Evolutionary conservation across 2,888 invertebrate genomes (phyloP).

Genomic region (Lissonota sp.): DNA sequence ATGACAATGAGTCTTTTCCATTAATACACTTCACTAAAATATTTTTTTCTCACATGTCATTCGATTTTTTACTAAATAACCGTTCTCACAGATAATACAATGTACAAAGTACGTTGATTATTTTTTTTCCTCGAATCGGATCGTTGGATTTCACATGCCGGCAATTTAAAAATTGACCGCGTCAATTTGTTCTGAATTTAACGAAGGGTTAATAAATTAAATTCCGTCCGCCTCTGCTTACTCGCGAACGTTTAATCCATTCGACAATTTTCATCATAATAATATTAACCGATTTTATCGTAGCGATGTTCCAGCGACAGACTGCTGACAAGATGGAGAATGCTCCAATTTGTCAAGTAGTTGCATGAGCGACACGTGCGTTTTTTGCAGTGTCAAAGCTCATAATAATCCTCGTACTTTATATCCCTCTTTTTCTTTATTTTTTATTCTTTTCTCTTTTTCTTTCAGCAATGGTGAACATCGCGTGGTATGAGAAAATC

Average conservation of each 20-base stretch:
- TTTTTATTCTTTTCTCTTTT: constrained; percentile 17
- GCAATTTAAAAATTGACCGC: no score
- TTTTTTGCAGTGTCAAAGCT: constrained; percentile 18
- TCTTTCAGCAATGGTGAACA: constrained; percentile 39
- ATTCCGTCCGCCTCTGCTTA: not conserved
- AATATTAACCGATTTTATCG: constrained; percentile 1
- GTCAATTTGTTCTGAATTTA: no score
- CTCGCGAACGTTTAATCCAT: not conserved
- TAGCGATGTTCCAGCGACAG: not conserved
- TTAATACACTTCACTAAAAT: no score
- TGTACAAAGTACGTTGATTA: no score
- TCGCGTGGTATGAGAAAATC: constrained; percentile 29
- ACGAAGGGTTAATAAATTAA: not conserved
- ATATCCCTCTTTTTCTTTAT: not conserved
- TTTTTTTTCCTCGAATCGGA: no score
- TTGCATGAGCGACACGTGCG: not conserved
- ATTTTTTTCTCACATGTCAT: no score
- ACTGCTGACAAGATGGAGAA: not conserved
- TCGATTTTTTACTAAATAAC: no score
- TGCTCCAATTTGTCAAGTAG: constrained; percentile 18
- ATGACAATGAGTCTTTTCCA: no score
- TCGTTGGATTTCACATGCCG: no score
- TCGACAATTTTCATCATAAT: not conserved
- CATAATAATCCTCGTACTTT: constrained; percentile 16
- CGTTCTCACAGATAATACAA: no score